Evolutionary conservation across 2,888 invertebrate species (phyloP), one percentile per base, ranked within the genome.

Genomic region (Hirudinaria manillensis): DNA sequence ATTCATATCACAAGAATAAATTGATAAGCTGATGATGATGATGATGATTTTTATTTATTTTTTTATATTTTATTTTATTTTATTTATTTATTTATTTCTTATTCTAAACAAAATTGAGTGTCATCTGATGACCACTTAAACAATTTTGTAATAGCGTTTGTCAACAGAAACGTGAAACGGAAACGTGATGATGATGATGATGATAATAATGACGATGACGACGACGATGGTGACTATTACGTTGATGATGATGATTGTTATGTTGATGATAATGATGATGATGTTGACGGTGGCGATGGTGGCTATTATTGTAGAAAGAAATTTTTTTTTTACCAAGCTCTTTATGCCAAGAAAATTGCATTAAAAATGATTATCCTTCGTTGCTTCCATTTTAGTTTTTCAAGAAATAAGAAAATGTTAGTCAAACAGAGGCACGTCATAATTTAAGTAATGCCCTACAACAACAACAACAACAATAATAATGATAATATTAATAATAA

Each of bases 101-200:
- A n/a, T n/a, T n/a, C n/a, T n/a, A n/a, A n/a, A n/a, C 55, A 16
- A 53, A 16, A 16, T 16, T 16, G 16, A 53, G 16, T 16, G 16
- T 53, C 55, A 16, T 53, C 55, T 53, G 16, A 53, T 16, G 16
- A 16, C 55, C 21, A 21, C 21, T 16, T 53, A 16, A 53, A 21
- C 16, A 53, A 53, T 21, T 53, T 16, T 53, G 21, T 16, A n/a
- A n/a, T 27, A 29, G 65, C 10, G 65, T 7, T 7, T 24, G 65
- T 65, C 24, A 21, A 21, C 24, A 65, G 6, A 6, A 65, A 21
- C 24, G 65, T 27, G 29, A 29, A 65, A 27, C 6, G 29, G 21
- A 65, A 65, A 21, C 10, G 65, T 24, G 68, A 27, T 68, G 68
- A 34, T 27, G 68, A 68, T 27, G 45, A 53, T 71, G 45, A 21